Evolutionary conservation across 2,888 invertebrate genomes (phyloP), one percentile per base, ranked within the genome.

Genomic region (Zaprionus lineosus): DNA sequence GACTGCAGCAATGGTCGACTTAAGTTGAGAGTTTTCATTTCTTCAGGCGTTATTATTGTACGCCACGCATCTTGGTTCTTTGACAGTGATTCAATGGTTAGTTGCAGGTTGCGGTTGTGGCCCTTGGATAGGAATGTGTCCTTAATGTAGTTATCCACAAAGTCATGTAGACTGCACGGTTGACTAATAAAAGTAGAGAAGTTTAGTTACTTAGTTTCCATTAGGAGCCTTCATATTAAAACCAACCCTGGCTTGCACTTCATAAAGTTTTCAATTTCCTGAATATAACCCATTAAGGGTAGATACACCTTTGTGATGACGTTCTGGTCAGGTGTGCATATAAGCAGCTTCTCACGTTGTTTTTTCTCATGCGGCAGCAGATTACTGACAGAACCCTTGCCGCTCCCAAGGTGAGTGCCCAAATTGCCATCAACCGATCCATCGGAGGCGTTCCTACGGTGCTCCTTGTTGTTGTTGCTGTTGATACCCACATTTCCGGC

Each of bases 131-230:
- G 92, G 91, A 97, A 98, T 4, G 95, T 95, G 78, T 96, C 94
- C 72, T 95, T 95, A 15, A 98, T 95, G 90, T 97, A 96, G 88
- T 96, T 95, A 37, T 94, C 93, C 50, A 98, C 91, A 90, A 97
- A 98, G 65, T 93, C 93, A 84, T 96, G 95, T 51, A 98, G 91
- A 1, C 94, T 94, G 86, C 96, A 96, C 34, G 94, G 92, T 78
- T 92, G 92, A 11, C 92, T 92, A 11, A 86, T 29, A 16, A 8
- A 9, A 12, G 8, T 4, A 19, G 3, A 2, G 1, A 21, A 24
- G 21, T 9, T n/a, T 21, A 14, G n/a, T 3, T 4, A 4, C 12
- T 26, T 6, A 26, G 18, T 2, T 4, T 9, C 1, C 11, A 2
- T n/a, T n/a, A 7, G 8, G 8, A 11, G 3, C 5, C n/a, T 1